Evolutionary conservation across 2,888 invertebrate genomes (phyloP).

Genomic region (Diabrotica balteata): DNA sequence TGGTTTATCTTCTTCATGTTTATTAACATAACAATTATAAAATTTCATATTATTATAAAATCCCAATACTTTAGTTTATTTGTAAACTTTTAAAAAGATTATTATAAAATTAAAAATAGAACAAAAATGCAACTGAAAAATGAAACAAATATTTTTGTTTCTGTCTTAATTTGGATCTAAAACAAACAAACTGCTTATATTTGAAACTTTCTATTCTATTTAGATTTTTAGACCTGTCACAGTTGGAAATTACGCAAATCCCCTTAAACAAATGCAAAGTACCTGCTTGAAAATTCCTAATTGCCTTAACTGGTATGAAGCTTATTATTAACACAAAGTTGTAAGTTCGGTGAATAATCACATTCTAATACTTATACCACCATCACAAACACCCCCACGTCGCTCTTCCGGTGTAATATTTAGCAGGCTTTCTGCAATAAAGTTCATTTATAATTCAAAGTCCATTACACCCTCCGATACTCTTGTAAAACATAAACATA

Average conservation of each 20-base stretch:
- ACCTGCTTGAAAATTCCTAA: conserved; percentile 6
- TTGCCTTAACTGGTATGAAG: conserved; percentile 7
- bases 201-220: too few relatives aligned
- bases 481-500: conserved; percentile 26
- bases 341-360: conserved; percentile 14
- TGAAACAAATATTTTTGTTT: too few relatives aligned
- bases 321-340: conserved; percentile 2
- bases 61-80: too few relatives aligned
- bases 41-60: too few relatives aligned
- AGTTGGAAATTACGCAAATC: neutral
- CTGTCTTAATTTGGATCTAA: too few relatives aligned
- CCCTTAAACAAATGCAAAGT: neutral
- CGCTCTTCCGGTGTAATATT: conserved; percentile 12
- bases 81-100: too few relatives aligned
- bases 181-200: too few relatives aligned
- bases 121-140: too few relatives aligned
- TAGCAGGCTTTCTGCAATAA: conserved; percentile 28
- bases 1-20: too few relatives aligned
- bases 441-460: conserved; percentile 33
- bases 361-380: conserved; percentile 13
- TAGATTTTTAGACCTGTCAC: neutral
- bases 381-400: neutral
- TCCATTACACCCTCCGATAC: conserved; percentile 32
- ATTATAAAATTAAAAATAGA: too few relatives aligned
- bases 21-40: too few relatives aligned